Conservation (phyloP, 2,797 vertebrate species). For the Miichthys miiuy region DNA sequence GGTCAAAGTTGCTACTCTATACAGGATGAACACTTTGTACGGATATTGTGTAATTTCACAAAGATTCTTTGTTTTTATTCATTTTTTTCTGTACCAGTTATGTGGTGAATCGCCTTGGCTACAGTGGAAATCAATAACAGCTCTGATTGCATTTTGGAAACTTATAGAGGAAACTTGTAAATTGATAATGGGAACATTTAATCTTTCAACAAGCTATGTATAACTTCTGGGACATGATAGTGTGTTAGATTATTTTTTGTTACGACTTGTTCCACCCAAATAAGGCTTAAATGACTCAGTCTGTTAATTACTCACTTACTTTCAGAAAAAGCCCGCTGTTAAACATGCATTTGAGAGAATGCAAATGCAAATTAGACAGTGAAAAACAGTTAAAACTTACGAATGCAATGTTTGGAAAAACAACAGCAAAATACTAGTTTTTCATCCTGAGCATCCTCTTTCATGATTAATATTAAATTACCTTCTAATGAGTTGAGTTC, state of each 20-base stretch:
- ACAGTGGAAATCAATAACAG: conserved; percentile 1
- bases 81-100: background rate
- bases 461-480: conserved; percentile 29
- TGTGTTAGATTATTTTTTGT: background rate
- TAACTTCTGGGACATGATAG: background rate
- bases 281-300: background rate
- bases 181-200: background rate
- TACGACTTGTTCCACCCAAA: background rate
- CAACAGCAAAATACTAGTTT: conserved; percentile 15
- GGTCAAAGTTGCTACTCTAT: background rate
- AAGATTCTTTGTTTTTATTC: background rate
- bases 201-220: background rate
- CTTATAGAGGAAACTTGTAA: background rate
- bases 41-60: background rate
- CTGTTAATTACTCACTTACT: background rate
- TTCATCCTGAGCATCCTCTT: conserved; percentile 9
- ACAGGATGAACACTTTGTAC: background rate
- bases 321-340: background rate
- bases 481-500: conserved; percentile 40
- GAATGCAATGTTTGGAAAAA: background rate
- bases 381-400: background rate
- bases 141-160: conserved; percentile 3
- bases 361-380: no score
- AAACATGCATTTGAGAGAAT: background rate
- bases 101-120: background rate